A percentile compares a stretch with the other conserved stretches of the same genome.
These are phyloP conservation scores for Pterocles gutturalis DNA, from an alignment of 2,113 vertebrate species.

Conservation along the genomic window DNA sequence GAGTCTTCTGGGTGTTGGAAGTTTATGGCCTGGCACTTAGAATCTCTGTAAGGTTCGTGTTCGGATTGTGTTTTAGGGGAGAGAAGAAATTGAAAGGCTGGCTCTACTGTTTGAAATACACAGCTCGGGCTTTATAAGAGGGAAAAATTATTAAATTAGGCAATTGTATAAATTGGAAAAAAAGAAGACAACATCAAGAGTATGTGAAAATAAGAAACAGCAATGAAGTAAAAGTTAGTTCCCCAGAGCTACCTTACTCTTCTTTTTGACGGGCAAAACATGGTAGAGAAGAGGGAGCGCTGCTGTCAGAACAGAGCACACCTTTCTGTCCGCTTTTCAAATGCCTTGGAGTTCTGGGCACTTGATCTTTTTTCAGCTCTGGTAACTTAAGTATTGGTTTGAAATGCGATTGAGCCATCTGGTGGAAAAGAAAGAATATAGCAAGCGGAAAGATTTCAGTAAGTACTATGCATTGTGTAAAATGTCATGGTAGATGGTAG, in stretches of 20 bases:
- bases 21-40: neutral
- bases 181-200: neutral
- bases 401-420: slow-evolving; percentile 65
- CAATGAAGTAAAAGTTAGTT: neutral
- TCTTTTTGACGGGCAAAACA: neutral
- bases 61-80: fast-evolving
- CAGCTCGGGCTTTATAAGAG: neutral
- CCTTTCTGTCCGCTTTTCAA: neutral
- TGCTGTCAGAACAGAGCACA: neutral
- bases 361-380: neutral
- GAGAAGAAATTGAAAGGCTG: neutral
- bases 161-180: neutral
- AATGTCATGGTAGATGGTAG: neutral
- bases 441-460: neutral
- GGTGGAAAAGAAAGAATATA: slow-evolving; percentile 29
- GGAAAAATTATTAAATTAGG: neutral
- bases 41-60: neutral
- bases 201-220: neutral
- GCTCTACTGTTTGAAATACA: neutral
- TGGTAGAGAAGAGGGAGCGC: neutral
- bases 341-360: neutral
- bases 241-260: neutral
- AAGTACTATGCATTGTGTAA: neutral
- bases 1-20: neutral
- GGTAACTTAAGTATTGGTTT: neutral